Base-by-base conservation (phyloP, 92 coral and sea anemone genomes). In the Pocillopora meandrina region DNA sequence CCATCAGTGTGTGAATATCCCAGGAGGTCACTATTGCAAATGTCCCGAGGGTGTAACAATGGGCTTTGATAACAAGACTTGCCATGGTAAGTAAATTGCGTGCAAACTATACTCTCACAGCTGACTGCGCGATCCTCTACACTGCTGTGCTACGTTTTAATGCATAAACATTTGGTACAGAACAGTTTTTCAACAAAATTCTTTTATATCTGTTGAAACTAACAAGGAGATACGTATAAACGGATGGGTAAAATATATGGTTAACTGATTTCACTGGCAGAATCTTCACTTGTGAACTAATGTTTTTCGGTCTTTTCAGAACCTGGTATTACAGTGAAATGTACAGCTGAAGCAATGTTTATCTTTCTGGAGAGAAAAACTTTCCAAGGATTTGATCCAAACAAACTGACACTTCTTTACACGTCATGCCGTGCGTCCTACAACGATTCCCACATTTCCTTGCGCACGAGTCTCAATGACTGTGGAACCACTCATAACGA, bases 401-500 rank as follows among this genome's bases (percentile, higher is more conserved):
- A 2, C 56, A 47, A 19, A 52, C 60, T 79, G 73, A 33, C 71
- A 35, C 62, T 79, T 19, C 61, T 47, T 47, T 67, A 79, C 83
- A 18, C 72, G 62, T 64, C 71, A 17, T 79, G 83, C 74, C 61
- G 74, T n/a, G 83, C 83, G 11, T 79, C 83, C 12, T 42, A 47
- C 47, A 79, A 79, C 33, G 83, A 64, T 79, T n/a, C 83, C 74
- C 83, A 79, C 83, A 67, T 79, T 21, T 63, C 83, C 71, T 61
- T 79, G 42, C 71, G 60, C 19, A 79, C 83, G 9, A 63, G 60
- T 59, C 60, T 79, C 34, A 79, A 79, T 34, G 74, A 79, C 83
- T 79, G 83, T 34, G 83, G 83, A 79, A 79, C 83, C 34, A 79
- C 73, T 14, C 83, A 79, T 55, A 79, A 64, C 74, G 83, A 79